Evolutionary conservation across 2,888 invertebrate species (phyloP).

Genomic region (Drosophila paramelanica): DNA sequence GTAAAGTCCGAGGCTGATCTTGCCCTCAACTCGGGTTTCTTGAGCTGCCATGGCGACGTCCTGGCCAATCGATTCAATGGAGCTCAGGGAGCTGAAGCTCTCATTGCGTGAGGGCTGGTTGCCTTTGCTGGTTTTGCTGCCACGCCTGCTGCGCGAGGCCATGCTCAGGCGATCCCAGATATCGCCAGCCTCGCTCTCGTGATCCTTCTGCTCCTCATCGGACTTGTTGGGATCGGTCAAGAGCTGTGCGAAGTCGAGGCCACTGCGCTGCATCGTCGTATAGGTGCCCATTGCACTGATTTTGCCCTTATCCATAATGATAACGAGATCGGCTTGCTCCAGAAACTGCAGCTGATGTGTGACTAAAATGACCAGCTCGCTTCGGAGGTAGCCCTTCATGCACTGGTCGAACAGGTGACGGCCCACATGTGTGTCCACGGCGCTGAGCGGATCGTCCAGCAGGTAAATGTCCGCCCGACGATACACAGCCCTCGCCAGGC

Average conservation of each 20-base stretch:
- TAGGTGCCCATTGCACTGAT: conserved; percentile 88
- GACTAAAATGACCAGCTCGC: conserved; percentile 90
- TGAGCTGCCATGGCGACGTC: conserved; percentile 85
- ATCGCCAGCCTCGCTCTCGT: conserved; percentile 64
- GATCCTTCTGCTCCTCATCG: conserved; percentile 68
- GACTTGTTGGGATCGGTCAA: conserved; percentile 86
- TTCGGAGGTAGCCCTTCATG: conserved; percentile 85
- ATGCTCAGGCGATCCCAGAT: conserved; percentile 45
- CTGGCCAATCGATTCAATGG: conserved; percentile 82
- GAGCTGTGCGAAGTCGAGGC: conserved; percentile 91
- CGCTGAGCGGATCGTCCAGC: conserved; percentile 95
- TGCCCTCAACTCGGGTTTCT: conserved; percentile 88
- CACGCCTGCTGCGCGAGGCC: conserved; percentile 64
- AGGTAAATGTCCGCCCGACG: conserved; percentile 93
- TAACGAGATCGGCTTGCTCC: conserved; percentile 87
- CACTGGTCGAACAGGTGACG: conserved; percentile 92
- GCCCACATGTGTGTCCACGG: conserved; percentile 95
- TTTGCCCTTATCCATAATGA: conserved; percentile 83
- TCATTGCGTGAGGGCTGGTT: conserved; percentile 76
- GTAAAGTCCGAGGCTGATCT: conserved; percentile 87
- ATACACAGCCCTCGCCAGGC: conserved; percentile 94
- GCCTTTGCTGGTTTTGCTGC: conserved; percentile 65
- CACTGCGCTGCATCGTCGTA: conserved; percentile 89
- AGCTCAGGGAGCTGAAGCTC: conserved; percentile 85
- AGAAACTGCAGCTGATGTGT: conserved; percentile 94